Percentiles rank a stretch among this genome's conserved stretches.
These are phyloP conservation scores for Trissonchulus sp. DNA, from an alignment of 2,888 invertebrate genomes.

Conservation along the genomic window DNA sequence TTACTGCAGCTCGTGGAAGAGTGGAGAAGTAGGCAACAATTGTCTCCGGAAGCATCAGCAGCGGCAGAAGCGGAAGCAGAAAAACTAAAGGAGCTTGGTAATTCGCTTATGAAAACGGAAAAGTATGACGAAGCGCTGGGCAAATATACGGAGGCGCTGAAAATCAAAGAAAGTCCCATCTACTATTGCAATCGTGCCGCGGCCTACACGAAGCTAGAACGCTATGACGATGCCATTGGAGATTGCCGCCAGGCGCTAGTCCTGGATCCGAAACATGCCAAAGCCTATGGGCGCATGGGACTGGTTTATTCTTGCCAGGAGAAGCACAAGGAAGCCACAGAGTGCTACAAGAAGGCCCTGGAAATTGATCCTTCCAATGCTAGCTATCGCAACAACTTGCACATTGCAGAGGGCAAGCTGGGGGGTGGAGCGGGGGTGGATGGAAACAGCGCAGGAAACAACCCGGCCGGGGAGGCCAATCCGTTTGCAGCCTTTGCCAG, in stretches of 20 bases:
- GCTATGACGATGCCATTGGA: conserved; percentile 73
- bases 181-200: conserved; percentile 96
- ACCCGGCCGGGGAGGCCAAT: no score
- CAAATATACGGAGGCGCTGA: conserved; percentile 80
- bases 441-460: no score
- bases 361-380: conserved; percentile 86
- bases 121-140: conserved; percentile 70
- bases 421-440: conserved; percentile 4
- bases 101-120: conserved; percentile 72
- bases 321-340: conserved; percentile 72
- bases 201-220: conserved; percentile 79
- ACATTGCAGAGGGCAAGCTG: conserved; percentile 68
- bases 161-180: conserved; percentile 76
- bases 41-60: conserved; percentile 36
- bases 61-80: conserved; percentile 65
- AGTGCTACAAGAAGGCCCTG: conserved; percentile 77
- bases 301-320: conserved; percentile 77
- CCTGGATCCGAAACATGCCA: conserved; percentile 83
- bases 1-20: background rate
- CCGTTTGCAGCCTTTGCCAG: conserved; percentile 36
- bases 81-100: conserved; percentile 74
- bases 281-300: conserved; percentile 87
- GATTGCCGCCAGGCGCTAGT: conserved; percentile 83
- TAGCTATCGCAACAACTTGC: conserved; percentile 77
- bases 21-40: background rate